Conservation (phyloP, 2,888 invertebrate species). For the Ashinkailepas kermadecensis region DNA sequence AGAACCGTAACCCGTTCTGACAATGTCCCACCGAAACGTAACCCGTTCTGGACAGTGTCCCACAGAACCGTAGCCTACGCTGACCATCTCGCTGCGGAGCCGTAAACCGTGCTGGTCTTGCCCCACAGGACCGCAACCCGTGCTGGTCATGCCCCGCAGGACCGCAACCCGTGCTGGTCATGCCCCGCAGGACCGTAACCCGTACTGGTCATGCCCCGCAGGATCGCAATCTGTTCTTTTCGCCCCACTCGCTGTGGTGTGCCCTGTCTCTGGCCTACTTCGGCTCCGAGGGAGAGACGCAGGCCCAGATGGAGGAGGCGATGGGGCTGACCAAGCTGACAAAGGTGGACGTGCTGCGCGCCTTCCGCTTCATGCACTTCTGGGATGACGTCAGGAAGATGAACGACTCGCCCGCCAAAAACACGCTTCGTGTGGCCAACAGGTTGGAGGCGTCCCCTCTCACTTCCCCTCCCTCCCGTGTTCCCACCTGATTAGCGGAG, state of each 20-base stretch:
- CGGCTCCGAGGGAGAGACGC: conserved; percentile 64
- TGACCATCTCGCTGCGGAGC: too few relatives aligned
- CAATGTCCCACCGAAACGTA: too few relatives aligned
- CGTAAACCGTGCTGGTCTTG: too few relatives aligned
- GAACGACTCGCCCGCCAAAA: background rate
- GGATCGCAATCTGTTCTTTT: conserved; percentile 65
- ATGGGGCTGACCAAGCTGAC: conserved; percentile 52
- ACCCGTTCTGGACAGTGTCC: too few relatives aligned
- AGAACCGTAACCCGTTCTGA: too few relatives aligned
- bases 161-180: too few relatives aligned
- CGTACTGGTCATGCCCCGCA: background rate
- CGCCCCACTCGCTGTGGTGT: conserved; percentile 80
- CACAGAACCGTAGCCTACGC: too few relatives aligned
- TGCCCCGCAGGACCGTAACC: too few relatives aligned
- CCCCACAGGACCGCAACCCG: too few relatives aligned
- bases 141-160: too few relatives aligned
- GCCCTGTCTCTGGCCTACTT: conserved; percentile 71
- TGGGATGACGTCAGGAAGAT: background rate
- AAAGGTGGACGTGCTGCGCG: conserved; percentile 8
- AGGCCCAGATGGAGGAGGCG: conserved; percentile 55
- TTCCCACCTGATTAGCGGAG: too few relatives aligned
- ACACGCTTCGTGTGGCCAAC: background rate
- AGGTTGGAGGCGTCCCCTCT: background rate
- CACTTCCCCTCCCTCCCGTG: too few relatives aligned
- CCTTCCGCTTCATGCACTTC: conserved; percentile 22